Evolutionary conservation across 2,888 invertebrate species (phyloP).

Genomic region (Idaea biselata): DNA sequence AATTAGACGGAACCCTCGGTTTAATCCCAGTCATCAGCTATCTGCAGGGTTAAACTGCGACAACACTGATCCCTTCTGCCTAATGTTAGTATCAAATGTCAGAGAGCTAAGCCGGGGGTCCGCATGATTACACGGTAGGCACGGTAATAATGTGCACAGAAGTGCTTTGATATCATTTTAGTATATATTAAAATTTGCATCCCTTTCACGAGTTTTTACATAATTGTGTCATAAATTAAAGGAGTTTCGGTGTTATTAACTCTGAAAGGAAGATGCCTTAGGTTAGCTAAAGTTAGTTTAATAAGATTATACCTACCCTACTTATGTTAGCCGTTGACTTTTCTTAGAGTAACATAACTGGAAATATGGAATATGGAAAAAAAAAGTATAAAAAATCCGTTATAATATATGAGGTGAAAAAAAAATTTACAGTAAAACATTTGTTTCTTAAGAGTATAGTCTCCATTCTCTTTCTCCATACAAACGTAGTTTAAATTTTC

Average conservation of each 20-base stretch:
- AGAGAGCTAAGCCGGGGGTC: constrained; percentile 52
- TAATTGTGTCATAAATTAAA: background rate
- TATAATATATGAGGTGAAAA: too few relatives aligned
- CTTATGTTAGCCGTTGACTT: too few relatives aligned
- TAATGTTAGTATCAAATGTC: constrained; percentile 69
- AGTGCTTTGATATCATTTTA: constrained; percentile 16
- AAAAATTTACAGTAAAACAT: too few relatives aligned
- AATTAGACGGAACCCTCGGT: constrained; percentile 13
- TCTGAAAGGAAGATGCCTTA: background rate
- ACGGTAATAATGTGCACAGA: constrained; percentile 30
- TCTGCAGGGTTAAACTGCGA: constrained; percentile 69
- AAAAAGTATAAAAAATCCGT: too few relatives aligned
- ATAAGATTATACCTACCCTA: too few relatives aligned
- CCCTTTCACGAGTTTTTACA: background rate
- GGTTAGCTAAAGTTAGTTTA: too few relatives aligned
- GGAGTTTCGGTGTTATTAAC: background rate
- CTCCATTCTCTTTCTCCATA: too few relatives aligned
- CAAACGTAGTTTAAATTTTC: too few relatives aligned
- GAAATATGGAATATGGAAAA: too few relatives aligned
- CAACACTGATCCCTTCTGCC: constrained; percentile 55
- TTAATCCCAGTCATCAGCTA: constrained; percentile 69
- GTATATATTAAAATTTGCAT: constrained; percentile 4
- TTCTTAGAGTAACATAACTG: too few relatives aligned
- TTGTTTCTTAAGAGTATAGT: too few relatives aligned
- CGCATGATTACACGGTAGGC: constrained; percentile 47